phyloP scores from a whole-genome alignment of 1,140 invertebrate species.

The Planococcus citri region DNA sequence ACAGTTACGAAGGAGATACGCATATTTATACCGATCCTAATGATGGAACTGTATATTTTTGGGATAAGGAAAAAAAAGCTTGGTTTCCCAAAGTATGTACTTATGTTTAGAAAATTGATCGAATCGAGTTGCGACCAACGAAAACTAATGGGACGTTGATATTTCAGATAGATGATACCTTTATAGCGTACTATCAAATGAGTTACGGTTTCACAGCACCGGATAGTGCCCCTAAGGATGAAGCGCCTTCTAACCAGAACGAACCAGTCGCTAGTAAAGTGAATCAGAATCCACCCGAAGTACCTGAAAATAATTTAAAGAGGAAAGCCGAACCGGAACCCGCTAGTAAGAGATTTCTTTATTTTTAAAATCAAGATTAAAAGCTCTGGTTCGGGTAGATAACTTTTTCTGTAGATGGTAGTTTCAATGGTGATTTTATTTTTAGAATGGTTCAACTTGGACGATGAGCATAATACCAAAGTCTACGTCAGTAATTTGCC shows the following conservation, averaged over 20 bases:
- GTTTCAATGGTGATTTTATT: constrained; percentile 23
- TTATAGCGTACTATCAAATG: constrained; percentile 90
- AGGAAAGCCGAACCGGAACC: constrained; percentile 38
- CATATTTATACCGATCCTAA: constrained; percentile 66
- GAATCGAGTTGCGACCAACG: not conserved
- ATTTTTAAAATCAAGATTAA: not conserved
- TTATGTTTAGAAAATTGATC: not conserved
- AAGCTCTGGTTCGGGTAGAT: not conserved
- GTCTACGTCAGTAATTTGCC: constrained; percentile 94
- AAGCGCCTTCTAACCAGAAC: constrained; percentile 30
- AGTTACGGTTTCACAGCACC: constrained; percentile 65
- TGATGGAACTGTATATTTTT: constrained; percentile 82
- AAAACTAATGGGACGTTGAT: not conserved
- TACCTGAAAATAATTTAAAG: constrained; percentile 32
- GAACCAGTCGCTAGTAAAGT: not conserved
- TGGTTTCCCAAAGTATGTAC: constrained; percentile 80
- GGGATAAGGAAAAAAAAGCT: constrained; percentile 77
- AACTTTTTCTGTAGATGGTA: not conserved
- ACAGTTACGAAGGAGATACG: constrained; percentile 62
- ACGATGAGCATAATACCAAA: constrained; percentile 87
- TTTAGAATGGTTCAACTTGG: constrained; percentile 81
- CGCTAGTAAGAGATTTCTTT: constrained; percentile 31
- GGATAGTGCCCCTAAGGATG: constrained; percentile 23
- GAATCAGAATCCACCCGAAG: constrained; percentile 26
- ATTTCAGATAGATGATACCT: constrained; percentile 78